A percentile compares a stretch with the other conserved stretches of the same genome.
Conservation (phyloP, 2,888 invertebrate species). For the Ormyrus thymus region DNA sequence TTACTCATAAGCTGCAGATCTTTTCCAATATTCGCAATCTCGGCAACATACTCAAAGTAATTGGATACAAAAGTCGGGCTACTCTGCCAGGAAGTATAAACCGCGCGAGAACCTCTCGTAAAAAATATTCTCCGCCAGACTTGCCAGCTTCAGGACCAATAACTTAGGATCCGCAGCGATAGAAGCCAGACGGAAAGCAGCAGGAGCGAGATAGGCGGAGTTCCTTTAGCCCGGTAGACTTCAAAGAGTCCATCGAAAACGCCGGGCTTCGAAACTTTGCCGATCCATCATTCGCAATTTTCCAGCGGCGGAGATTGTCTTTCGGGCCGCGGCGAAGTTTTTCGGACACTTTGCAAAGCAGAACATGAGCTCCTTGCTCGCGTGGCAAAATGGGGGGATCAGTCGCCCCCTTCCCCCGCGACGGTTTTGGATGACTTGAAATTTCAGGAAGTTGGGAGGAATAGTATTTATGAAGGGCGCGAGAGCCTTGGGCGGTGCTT, state of each 20-base stretch:
- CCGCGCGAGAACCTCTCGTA: too few relatives aligned
- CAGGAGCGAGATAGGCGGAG: not conserved
- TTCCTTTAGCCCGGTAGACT: constrained; percentile 28
- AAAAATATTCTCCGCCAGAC: not conserved
- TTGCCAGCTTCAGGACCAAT: constrained; percentile 48
- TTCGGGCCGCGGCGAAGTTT: constrained; percentile 31
- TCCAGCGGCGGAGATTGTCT: constrained; percentile 42
- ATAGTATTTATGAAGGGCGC: not conserved
- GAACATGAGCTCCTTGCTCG: not conserved
- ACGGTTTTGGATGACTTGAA: constrained; percentile 15
- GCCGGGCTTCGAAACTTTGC: constrained; percentile 44
- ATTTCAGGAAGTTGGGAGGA: not conserved
- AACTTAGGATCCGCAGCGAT: constrained; percentile 39
- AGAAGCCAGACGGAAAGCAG: constrained; percentile 52
- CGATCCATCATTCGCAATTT: constrained; percentile 54
- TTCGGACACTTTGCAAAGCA: constrained; percentile 29
- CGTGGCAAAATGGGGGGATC: constrained; percentile 4
- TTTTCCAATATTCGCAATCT: too few relatives aligned
- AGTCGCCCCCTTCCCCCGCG: not conserved
- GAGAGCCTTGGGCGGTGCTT: not conserved
- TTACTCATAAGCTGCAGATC: too few relatives aligned
- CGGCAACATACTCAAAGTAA: too few relatives aligned
- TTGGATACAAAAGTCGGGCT: too few relatives aligned
- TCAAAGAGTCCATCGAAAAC: constrained; percentile 50
- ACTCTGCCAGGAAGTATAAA: too few relatives aligned